Evolutionary conservation across 2,888 invertebrate genomes (phyloP).

Genomic region (Lamellibrachia columna): DNA sequence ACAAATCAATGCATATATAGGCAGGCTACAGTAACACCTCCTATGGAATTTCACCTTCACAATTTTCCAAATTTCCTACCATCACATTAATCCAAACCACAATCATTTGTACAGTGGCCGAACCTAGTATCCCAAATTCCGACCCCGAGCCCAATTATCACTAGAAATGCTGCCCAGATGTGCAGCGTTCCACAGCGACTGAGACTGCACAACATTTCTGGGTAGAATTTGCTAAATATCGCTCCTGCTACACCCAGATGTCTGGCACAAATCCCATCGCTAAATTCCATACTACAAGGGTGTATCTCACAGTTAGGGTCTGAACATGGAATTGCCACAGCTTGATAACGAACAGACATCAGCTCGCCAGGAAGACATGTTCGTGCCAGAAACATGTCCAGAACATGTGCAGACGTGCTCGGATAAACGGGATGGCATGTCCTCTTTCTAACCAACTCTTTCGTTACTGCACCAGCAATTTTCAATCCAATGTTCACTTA

Average conservation of each 20-base stretch:
- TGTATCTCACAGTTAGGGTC: not conserved
- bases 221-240: not conserved
- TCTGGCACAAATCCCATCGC: not conserved
- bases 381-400: not conserved
- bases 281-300: not conserved
- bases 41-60: not conserved
- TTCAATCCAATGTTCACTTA: not conserved
- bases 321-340: conserved; percentile 1
- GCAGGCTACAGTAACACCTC: not conserved
- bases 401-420: not conserved
- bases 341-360: not conserved
- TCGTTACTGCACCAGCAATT: not conserved
- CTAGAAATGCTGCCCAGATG: not conserved
- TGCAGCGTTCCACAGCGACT: not conserved
- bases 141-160: not conserved
- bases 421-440: not conserved
- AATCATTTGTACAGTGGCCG: not conserved
- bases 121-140: not conserved
- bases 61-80: not conserved
- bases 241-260: not conserved
- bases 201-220: not conserved
- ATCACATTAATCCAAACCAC: not conserved
- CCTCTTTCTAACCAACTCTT: not conserved
- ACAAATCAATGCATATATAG: not conserved
- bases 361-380: not conserved